Evolutionary conservation across 2,888 invertebrate species (phyloP), one percentile per base, ranked within the genome.

Genomic region (Drosophila kuntzei): DNA sequence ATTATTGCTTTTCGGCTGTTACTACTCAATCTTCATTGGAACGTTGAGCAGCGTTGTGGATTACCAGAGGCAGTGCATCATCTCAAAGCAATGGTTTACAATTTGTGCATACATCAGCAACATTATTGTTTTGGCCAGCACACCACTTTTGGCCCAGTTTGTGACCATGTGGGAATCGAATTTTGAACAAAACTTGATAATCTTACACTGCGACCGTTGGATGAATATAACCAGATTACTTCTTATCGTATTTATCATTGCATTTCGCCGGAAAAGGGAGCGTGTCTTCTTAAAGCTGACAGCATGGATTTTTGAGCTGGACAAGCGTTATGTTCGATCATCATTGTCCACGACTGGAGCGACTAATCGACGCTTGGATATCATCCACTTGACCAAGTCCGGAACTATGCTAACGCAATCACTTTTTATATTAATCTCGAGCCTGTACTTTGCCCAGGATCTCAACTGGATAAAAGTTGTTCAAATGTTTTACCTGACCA

Each of bases 31-130:
- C 2, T 20, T 63, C 7, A 50, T 32, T 36, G 63, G 63, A 11
- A 63, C 58, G 3, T n/a, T 63, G 11, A 63, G 58, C 58, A 37
- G 20, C 16, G 49, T 63, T 12, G 63, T 63, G 27, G 63, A 63
- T 7, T 58, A 58, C 36, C 58, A 27, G 43, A 27, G 34, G 27
- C 39, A 43, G 9, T 14, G 63, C 43, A 50, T 63, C 14, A 58
- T 43, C 2, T 27, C 20, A 0, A 58, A 29, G 34, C 22, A 6
- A 49, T 63, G 63, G 58, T 58, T 12, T 16, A 32, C 34, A 14
- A 16, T 63, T 5, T 63, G 49, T 7, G 47, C 63, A 1, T 18
- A 36, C 16, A 18, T 59, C 46, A 62, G 62, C 47, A 62, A 62
- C 14, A 4, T 62, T 9, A 22, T 57, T n/a, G 22, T 62, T 1